Base-by-base conservation (phyloP, 2,888 invertebrate genomes). In the Campopleginae sp. region DNA sequence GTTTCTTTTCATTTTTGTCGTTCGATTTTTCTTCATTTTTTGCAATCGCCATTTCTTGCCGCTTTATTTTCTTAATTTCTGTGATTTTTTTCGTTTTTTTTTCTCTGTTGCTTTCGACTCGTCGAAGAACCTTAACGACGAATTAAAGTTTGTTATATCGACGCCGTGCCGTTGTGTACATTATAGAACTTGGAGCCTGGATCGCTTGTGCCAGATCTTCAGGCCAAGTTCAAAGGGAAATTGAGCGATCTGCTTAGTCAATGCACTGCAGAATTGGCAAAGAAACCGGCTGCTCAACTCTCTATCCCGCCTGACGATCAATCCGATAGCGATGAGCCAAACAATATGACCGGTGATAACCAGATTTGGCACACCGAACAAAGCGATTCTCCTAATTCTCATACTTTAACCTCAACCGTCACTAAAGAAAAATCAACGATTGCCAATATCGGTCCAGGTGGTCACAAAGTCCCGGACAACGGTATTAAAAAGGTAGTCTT, bases 181-280 rank as follows among this genome's bases (percentile, higher is more conserved):
- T 92, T 92, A 88, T 92, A 93, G 93, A 93, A 90, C 86, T 90
- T 92, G 90, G 92, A 91, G 87, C 90, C 91, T 89, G 93, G 90
- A 90, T 92, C 91, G 82, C 89, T 93, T 89, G 92, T 90, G 90
- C 89, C 91, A 88, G 92, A 92, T 89, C 88, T 91, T 89, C 92
- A 92, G 87, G 88, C 91, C 88, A 92, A 92, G 88, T 87, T 92
- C 79, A 89, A 90, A 89, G 88, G 90, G 87, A 90, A 91, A 88
- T 90, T 93, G 89, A 91, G 89, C 87, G 89, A 91, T 90, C 89
- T 92, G 82, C 89, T 92, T 87, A 91, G 90, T 90, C 90, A 91
- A 65, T 91, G 89, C 88, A 90, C 90, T 71, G 92, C 90, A 87
- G 89, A 89, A 90, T 86, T 90, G 86, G 82, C 90, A 88, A 93